These are phyloP conservation scores for Clepsis dumicolana DNA, from an alignment of 2,888 invertebrate species.

Conservation along the genomic window DNA sequence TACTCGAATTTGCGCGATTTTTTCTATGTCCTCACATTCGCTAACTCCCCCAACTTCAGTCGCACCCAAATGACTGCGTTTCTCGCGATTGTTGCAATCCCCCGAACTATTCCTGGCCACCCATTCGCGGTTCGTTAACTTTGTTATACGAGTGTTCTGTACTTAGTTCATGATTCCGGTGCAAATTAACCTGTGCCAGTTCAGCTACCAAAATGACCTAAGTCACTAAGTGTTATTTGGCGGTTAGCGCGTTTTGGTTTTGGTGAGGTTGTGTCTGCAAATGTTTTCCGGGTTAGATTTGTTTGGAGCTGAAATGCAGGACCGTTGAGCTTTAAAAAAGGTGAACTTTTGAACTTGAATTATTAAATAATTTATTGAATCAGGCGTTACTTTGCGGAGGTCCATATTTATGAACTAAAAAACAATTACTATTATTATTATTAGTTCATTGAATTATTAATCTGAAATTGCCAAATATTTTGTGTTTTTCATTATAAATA, in stretches of 20 bases:
- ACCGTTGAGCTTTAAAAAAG: too few relatives aligned
- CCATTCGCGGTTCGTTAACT: slow-evolving; percentile 82
- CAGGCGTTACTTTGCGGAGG: too few relatives aligned
- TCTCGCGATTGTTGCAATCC: slow-evolving; percentile 79
- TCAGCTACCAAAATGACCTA: slow-evolving; percentile 42
- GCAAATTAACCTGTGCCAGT: slow-evolving; percentile 54
- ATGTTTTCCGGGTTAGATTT: slow-evolving; percentile 5
- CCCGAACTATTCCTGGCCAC: slow-evolving; percentile 74
- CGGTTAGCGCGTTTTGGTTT: not conserved
- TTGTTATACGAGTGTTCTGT: slow-evolving; percentile 75
- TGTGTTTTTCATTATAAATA: too few relatives aligned
- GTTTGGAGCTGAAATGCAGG: slow-evolving; percentile 14
- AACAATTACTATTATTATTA: too few relatives aligned
- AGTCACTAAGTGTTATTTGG: not conserved
- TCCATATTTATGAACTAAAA: too few relatives aligned
- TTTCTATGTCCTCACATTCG: not conserved
- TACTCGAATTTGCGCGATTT: not conserved
- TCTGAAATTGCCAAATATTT: too few relatives aligned
- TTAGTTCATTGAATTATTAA: too few relatives aligned
- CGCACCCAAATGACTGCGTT: slow-evolving; percentile 70
- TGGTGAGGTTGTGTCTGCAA: not conserved
- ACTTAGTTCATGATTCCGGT: slow-evolving; percentile 74
- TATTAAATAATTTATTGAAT: too few relatives aligned
- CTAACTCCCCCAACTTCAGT: slow-evolving; percentile 20
- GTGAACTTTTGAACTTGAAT: too few relatives aligned